Conservation (phyloP, 2,113 vertebrate genomes). For the Salminus brasiliensis region DNA sequence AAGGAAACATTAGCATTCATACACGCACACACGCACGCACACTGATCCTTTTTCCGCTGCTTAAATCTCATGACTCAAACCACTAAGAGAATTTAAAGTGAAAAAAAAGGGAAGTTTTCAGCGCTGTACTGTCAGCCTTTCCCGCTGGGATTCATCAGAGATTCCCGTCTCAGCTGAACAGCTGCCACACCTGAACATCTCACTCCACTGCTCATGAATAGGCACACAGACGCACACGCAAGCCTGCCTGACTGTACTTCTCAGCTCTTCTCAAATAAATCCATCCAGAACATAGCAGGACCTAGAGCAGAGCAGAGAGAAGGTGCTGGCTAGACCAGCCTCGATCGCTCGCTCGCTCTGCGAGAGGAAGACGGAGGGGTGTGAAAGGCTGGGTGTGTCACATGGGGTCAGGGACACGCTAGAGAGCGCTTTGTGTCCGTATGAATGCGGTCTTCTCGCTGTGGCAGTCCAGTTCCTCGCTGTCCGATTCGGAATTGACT, state of each 20-base stretch:
- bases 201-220: background rate
- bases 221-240: conserved; percentile 1
- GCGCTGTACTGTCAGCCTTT: background rate
- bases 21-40: conserved; percentile 23
- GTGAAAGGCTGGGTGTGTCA: conserved; percentile 6
- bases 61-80: conserved; percentile 38
- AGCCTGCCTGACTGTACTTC: background rate
- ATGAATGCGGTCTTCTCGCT: conserved; percentile 95
- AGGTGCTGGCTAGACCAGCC: background rate
- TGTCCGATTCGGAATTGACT: conserved; percentile 85
- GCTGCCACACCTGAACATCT: background rate
- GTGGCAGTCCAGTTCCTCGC: conserved; percentile 83
- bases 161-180: background rate
- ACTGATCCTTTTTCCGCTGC: conserved; percentile 13
- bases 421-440: conserved; percentile 93
- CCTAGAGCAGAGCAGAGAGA: background rate
- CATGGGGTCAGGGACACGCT: conserved; percentile 60
- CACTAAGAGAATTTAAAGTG: conserved; percentile 12
- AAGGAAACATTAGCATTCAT: conserved; percentile 28
- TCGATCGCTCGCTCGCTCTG: conserved; percentile 19
- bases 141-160: conserved; percentile 27
- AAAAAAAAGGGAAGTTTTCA: conserved; percentile 36
- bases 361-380: conserved; percentile 36
- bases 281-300: background rate
- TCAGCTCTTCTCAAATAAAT: background rate